These are phyloP conservation scores for Sphecodes monilicornis DNA, from an alignment of 2,888 invertebrate species.

Conservation along the genomic window DNA sequence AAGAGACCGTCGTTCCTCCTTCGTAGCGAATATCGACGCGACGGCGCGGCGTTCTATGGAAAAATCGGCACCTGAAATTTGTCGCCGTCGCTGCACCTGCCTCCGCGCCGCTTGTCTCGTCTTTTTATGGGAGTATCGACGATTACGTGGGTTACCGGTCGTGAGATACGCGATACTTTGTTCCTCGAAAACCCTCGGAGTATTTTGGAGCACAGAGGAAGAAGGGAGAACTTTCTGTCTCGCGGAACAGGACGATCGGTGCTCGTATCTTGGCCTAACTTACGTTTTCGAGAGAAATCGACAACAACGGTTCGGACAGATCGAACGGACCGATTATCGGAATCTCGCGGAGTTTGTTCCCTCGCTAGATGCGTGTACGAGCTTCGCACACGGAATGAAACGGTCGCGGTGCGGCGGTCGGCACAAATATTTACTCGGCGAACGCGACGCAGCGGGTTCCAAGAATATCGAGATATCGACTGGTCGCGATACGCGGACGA, in stretches of 20 bases:
- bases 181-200: too few relatives aligned
- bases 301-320: not conserved
- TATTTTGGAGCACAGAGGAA: too few relatives aligned
- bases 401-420: not conserved
- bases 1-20: not conserved
- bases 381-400: not conserved
- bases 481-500: not conserved
- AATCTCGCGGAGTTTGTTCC: not conserved
- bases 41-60: not conserved
- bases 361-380: not conserved
- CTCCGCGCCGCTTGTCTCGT: not conserved
- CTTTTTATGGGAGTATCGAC: not conserved
- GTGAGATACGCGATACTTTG: too few relatives aligned
- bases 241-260: too few relatives aligned
- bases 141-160: not conserved
- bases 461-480: slow-evolving; percentile 25
- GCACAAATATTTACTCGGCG: slow-evolving; percentile 15
- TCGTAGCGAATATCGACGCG: not conserved
- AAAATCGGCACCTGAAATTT: not conserved
- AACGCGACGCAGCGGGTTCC: not conserved
- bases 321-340: not conserved
- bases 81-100: not conserved
- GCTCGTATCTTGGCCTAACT: not conserved
- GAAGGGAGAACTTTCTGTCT: too few relatives aligned
- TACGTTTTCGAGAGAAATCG: not conserved